These are phyloP conservation scores for Styela clava DNA, from an alignment of 23 tunicate species.

Conservation along the genomic window DNA sequence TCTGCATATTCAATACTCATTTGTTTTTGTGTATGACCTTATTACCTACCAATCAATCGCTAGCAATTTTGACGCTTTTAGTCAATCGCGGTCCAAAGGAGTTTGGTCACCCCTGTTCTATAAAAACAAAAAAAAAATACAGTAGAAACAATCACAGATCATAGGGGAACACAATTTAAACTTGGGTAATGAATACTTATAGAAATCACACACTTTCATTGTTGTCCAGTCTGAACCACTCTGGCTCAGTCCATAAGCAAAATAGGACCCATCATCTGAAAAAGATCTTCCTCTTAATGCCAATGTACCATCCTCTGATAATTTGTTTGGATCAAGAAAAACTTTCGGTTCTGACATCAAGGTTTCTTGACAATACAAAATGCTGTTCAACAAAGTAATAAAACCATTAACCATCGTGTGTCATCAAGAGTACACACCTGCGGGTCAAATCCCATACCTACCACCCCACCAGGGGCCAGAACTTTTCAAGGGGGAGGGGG, in stretches of 20 bases:
- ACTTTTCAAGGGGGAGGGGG: no score
- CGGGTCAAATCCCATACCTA: no score
- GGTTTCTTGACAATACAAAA: constrained; percentile 62
- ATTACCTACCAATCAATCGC: no score
- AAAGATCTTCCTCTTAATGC: constrained; percentile 67
- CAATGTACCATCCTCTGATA: constrained; percentile 93
- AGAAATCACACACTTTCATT: constrained; percentile 77
- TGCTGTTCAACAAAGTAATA: constrained; percentile 38
- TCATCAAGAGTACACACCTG: not conserved
- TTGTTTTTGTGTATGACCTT: no score
- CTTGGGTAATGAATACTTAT: no score
- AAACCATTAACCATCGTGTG: not conserved
- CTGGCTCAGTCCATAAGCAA: constrained; percentile 81
- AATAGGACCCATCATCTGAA: constrained; percentile 64
- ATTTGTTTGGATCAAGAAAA: constrained; percentile 88
- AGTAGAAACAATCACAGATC: no score
- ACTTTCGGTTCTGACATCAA: constrained; percentile 47
- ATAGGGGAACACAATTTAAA: no score
- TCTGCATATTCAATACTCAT: no score
- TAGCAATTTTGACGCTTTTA: no score
- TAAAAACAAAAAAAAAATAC: no score
- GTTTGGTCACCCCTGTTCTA: no score
- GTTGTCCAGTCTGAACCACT: constrained; percentile 98
- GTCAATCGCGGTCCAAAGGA: no score
- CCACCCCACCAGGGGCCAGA: not conserved